A percentile compares a stretch with the other conserved stretches of the same genome.
Conservation (phyloP, 2,113 vertebrate genomes). For the Myodes glareolus region DNA sequence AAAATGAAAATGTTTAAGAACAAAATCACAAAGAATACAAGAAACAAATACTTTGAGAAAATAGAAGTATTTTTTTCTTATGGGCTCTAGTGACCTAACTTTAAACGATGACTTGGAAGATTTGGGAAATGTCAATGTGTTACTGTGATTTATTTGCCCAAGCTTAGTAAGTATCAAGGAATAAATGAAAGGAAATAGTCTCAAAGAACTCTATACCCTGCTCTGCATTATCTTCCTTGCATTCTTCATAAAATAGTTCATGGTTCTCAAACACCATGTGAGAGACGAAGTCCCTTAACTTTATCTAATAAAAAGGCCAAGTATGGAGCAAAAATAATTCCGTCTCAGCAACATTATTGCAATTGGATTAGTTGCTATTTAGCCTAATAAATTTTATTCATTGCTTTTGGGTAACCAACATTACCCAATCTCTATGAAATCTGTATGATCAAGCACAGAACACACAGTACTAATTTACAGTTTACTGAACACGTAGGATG, state of each 20-base stretch:
- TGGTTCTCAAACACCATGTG: neutral
- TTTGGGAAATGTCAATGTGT: neutral
- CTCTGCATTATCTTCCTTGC: neutral
- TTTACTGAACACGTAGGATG: neutral
- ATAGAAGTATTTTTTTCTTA: neutral
- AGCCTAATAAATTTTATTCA: neutral
- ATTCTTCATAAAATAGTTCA: neutral
- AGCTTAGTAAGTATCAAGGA: neutral
- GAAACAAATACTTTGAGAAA: neutral
- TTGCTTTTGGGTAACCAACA: neutral
- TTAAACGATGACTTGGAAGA: neutral
- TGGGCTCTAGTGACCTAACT: neutral
- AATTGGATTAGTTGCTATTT: neutral
- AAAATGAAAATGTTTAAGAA: neutral
- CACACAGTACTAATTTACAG: neutral
- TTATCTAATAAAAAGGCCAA: neutral
- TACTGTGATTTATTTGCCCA: neutral
- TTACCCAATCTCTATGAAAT: neutral
- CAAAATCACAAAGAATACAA: neutral
- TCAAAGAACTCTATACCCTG: neutral
- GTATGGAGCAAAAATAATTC: neutral
- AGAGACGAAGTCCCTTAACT: neutral
- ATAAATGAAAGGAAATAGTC: neutral
- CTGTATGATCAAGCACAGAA: neutral
- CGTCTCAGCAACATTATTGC: neutral